Evolutionary conservation across 2,797 vertebrate genomes (phyloP).

Genomic region (Semotilus atromaculatus): DNA sequence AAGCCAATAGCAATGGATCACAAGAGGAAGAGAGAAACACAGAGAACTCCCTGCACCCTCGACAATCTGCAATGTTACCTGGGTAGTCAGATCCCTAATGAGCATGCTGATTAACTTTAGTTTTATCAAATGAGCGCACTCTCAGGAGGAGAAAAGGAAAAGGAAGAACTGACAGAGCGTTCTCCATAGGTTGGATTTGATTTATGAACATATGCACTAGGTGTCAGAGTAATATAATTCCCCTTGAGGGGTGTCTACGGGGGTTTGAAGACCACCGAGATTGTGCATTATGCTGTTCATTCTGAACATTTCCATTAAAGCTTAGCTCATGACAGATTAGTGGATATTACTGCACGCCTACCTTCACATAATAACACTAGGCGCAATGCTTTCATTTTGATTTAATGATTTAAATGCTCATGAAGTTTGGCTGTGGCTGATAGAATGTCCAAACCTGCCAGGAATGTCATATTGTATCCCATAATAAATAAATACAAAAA

Average conservation of each 20-base stretch:
- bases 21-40: neutral
- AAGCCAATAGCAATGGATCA: constrained; percentile 3
- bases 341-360: constrained; percentile 18
- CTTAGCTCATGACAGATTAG: constrained; percentile 37
- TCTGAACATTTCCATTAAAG: constrained; percentile 44
- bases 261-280: constrained; percentile 42
- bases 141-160: constrained; percentile 39
- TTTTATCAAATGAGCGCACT: constrained; percentile 55
- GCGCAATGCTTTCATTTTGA: constrained; percentile 7
- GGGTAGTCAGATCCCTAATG: constrained; percentile 47
- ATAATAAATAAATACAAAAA: neutral
- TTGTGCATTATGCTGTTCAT: constrained; percentile 34
- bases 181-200: constrained; percentile 55
- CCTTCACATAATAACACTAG: constrained; percentile 17
- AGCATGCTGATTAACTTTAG: constrained; percentile 56
- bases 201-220: constrained; percentile 58
- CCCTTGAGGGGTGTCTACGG: constrained; percentile 38
- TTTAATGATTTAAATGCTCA: constrained; percentile 20
- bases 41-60: constrained; percentile 31
- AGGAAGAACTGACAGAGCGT: constrained; percentile 4
- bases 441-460: neutral
- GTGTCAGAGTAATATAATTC: constrained; percentile 54
- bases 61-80: constrained; percentile 51
- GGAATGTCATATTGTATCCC: neutral
- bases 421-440: neutral